Percentiles rank a stretch among this genome's conserved stretches.
phyloP scores from a whole-genome alignment of 2,113 vertebrate species.

The Pituophis catenifer region DNA sequence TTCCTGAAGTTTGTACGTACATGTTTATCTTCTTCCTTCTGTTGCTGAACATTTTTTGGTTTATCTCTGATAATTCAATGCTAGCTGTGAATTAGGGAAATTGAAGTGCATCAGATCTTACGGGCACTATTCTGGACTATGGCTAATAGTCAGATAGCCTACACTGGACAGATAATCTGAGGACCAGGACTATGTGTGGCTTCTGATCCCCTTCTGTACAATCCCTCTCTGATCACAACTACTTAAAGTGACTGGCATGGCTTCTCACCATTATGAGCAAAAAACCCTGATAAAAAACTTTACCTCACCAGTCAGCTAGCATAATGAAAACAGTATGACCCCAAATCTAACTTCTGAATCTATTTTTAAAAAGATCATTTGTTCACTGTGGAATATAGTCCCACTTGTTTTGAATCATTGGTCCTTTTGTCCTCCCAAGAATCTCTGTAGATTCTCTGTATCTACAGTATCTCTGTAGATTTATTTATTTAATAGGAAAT shows the following conservation, averaged over 20 bases:
- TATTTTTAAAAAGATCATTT: not conserved
- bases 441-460: not conserved
- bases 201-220: not conserved
- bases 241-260: not conserved
- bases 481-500: not conserved
- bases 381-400: not conserved
- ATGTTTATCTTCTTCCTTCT: not conserved
- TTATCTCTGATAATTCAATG: not conserved
- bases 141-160: not conserved
- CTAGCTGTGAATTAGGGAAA: not conserved
- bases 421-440: not conserved
- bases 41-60: not conserved
- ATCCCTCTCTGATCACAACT: not conserved
- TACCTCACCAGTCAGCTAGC: not conserved
- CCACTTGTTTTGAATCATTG: not conserved
- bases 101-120: not conserved
- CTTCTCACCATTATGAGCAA: not conserved
- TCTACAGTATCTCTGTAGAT: not conserved
- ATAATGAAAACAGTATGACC: not conserved
- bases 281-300: not conserved
- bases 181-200: not conserved
- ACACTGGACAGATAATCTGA: not conserved
- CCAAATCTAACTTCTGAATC: not conserved
- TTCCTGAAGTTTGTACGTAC: not conserved
- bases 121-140: not conserved